A percentile compares a stretch with the other conserved stretches of the same genome.
These are phyloP conservation scores for Lochmaea crataegi DNA, from an alignment of 2,888 invertebrate genomes.

Conservation along the genomic window DNA sequence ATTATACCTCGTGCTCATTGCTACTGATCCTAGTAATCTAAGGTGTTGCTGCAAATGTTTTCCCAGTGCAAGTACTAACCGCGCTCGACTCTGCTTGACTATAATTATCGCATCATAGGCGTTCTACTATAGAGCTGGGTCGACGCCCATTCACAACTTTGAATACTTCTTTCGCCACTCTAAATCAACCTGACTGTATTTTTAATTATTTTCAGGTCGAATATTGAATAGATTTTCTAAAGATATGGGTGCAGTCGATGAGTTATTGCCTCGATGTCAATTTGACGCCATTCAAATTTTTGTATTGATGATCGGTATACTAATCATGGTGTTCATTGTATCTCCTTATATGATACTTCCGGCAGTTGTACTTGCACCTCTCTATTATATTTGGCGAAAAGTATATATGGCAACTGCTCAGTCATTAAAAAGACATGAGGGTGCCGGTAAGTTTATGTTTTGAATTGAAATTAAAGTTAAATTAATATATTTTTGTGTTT, in stretches of 20 bases:
- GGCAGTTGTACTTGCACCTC: conserved; percentile 70
- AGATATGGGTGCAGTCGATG: conserved; percentile 83
- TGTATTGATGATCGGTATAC: conserved; percentile 77
- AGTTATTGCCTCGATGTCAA: conserved; percentile 74
- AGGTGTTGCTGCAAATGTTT: no score
- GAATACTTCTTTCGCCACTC: no score
- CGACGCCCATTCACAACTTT: no score
- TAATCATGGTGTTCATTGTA: conserved; percentile 77
- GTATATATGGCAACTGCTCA: conserved; percentile 79
- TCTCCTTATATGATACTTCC: conserved; percentile 76
- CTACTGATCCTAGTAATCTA: no score
- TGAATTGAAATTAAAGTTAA: no score
- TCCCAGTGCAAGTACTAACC: no score
- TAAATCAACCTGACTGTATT: not conserved
- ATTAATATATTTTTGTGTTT: conserved; percentile 42
- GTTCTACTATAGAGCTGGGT: no score
- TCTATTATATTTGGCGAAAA: conserved; percentile 73
- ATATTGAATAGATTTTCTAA: conserved; percentile 87
- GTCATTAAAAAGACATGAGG: conserved; percentile 74
- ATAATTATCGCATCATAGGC: no score
- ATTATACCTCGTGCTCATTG: no score
- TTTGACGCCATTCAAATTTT: conserved; percentile 74
- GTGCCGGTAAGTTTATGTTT: conserved; percentile 66
- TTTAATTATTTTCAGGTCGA: conserved; percentile 69
- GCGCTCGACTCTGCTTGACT: no score